phyloP scores from a whole-genome alignment of 2,113 vertebrate species.

The Tragelaphus imberbis region DNA sequence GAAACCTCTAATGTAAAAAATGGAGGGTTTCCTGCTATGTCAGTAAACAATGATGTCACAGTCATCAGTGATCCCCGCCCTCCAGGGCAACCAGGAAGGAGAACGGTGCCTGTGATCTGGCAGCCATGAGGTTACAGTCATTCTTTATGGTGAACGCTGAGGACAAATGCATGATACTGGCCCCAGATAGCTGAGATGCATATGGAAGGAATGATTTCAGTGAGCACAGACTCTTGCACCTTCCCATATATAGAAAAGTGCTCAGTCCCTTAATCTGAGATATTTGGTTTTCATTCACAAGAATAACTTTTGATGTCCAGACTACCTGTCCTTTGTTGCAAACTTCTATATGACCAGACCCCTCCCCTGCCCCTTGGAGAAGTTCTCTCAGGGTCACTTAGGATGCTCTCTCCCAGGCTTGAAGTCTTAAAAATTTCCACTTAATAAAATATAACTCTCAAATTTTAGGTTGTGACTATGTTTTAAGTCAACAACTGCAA shows the following conservation, averaged over 20 bases:
- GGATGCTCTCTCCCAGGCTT: background rate
- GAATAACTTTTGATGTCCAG: background rate
- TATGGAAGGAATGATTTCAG: background rate
- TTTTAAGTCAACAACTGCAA: background rate
- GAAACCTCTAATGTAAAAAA: background rate
- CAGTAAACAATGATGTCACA: background rate
- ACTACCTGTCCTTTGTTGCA: background rate
- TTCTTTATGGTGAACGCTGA: background rate
- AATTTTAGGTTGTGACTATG: background rate
- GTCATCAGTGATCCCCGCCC: background rate
- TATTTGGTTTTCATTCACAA: background rate
- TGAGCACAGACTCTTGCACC: background rate
- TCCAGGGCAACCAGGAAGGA: background rate
- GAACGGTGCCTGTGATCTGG: background rate
- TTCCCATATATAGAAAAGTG: background rate
- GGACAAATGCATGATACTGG: background rate
- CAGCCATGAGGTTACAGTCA: background rate
- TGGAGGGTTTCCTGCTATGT: background rate
- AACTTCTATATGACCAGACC: background rate
- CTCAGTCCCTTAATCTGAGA: background rate
- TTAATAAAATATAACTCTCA: background rate
- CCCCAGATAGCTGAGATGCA: background rate
- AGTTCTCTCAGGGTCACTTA: background rate
- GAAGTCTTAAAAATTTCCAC: background rate
- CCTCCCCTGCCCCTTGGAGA: rapidly evolving